A percentile compares a stretch with the other conserved stretches of the same genome.
phyloP scores from a whole-genome alignment of 2,113 vertebrate genomes.

The Apodemus sylvaticus region DNA sequence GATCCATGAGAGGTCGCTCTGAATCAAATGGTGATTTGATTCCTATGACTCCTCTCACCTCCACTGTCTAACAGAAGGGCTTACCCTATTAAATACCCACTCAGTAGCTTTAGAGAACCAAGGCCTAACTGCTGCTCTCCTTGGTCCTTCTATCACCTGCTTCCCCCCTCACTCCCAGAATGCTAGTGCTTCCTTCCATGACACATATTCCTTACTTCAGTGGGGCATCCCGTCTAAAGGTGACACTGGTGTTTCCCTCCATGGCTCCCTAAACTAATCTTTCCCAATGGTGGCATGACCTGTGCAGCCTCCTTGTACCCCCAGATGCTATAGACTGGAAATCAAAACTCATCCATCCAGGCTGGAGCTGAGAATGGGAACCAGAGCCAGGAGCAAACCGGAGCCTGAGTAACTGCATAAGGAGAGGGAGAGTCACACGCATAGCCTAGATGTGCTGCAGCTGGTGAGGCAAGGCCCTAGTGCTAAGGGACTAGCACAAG shows the following conservation, averaged over 20 bases:
- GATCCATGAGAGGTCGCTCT: accelerated
- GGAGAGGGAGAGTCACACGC: accelerated
- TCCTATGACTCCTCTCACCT: background rate
- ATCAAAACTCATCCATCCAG: background rate
- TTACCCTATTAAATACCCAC: accelerated
- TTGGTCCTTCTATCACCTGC: background rate
- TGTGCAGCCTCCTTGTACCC: background rate
- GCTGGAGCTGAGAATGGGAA: accelerated
- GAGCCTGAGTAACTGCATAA: background rate
- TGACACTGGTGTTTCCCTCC: background rate
- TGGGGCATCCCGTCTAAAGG: background rate
- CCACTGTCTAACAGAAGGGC: background rate
- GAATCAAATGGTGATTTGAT: too few species aligned
- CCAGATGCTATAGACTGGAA: accelerated
- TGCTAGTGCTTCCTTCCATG: background rate
- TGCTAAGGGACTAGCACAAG: background rate
- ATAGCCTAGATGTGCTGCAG: accelerated
- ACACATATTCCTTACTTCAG: background rate
- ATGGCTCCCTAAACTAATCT: background rate
- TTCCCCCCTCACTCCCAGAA: background rate
- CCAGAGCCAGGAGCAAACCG: accelerated
- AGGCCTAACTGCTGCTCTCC: background rate
- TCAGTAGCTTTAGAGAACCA: background rate
- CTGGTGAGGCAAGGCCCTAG: background rate
- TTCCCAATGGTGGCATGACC: background rate